Base-by-base conservation (phyloP, 2,888 invertebrate genomes). In the Drosophila anomelani region DNA sequence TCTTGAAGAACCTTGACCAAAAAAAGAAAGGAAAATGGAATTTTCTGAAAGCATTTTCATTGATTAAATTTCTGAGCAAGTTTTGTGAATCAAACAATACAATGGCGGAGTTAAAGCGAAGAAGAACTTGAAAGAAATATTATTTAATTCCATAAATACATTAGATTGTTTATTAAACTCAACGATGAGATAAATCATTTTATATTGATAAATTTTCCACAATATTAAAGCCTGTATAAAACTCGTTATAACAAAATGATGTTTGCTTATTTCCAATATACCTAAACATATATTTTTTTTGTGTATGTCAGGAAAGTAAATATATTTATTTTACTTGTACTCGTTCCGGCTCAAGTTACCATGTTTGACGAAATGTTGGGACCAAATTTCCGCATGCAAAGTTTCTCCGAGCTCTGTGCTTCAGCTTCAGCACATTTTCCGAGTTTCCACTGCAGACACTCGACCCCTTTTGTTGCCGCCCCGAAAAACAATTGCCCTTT, bases 401-500 rank as follows among this genome's bases (percentile, higher is more conserved):
- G 43, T 44, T 36, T 60, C 29, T 15, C 7, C 10, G 10, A 49
- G 13, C 34, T 23, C 15, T 15, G 51, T 15, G 51, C 34, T 15
- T 36, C 23, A 29, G 17, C 12, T n/a, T 29, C 46, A 59, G 32
- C 38, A 26, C 17, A 64, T 49, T 61, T 64, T 34, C 39, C 34
- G 34, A 61, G 32, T 20, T 29, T 41, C 17, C 41, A 64, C 23
- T 41, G 26, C 39, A 53, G 51, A 20, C 43, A 20, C 29, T 23
- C 43, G 34, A 23, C 23, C 56, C 17, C n/a, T 20, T 44, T 8
- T 12, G 23, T 36, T 7, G 32, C 20, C 38, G 32, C 12, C 66
- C 67, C 67, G 56, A 68, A 68, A 49, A 56, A 41, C 67, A 56
- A 56, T 67, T 56, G 26, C 49, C 67, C 49, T 41, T 39, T 55